Conservation (phyloP, 2,113 vertebrate genomes). For the Plecotus auritus region DNA sequence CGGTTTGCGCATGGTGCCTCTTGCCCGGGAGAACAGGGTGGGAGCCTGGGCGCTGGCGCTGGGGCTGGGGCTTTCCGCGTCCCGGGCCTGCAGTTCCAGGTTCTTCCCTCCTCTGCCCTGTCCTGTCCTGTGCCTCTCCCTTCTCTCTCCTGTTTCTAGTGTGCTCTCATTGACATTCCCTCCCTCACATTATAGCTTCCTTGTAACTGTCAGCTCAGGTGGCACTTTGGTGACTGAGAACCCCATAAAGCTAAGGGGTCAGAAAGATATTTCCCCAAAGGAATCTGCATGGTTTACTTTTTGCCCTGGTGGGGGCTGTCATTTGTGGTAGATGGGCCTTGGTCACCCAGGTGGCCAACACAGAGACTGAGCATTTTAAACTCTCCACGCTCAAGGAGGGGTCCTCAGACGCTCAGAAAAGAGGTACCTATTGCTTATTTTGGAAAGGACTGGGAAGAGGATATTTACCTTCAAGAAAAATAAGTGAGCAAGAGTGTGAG, state of each 20-base stretch:
- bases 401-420: neutral
- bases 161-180: neutral
- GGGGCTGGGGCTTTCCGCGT: neutral
- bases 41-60: neutral
- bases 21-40: rapidly evolving
- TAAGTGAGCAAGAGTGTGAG: neutral
- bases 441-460: neutral
- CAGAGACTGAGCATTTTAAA: neutral
- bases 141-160: too few species aligned
- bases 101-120: neutral
- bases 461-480: neutral
- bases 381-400: rapidly evolving
- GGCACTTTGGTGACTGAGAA: neutral
- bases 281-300: neutral
- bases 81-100: neutral
- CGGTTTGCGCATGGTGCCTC: neutral
- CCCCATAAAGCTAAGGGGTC: neutral
- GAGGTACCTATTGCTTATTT: neutral
- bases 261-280: neutral
- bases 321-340: neutral
- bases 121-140: neutral
- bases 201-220: neutral
- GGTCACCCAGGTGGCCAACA: neutral
- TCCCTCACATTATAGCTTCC: rapidly evolving
- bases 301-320: neutral